phyloP scores from a whole-genome alignment of 2,797 vertebrate genomes.

The Chelonia mydas region DNA sequence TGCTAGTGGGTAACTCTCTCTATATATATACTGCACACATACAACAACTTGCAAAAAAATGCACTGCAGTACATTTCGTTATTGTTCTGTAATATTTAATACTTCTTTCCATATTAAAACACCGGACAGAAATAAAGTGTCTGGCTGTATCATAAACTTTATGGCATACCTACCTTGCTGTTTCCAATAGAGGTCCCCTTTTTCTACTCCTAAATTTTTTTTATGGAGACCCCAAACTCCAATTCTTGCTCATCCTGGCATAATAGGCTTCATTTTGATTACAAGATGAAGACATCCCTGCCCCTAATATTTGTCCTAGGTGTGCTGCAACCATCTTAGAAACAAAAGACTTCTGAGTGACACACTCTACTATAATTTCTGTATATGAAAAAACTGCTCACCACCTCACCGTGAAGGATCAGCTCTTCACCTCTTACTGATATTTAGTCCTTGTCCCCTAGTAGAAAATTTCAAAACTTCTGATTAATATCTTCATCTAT shows the following conservation, averaged over 20 bases:
- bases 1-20: rapidly evolving
- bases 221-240: not conserved
- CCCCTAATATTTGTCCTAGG: not conserved
- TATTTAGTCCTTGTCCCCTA: not conserved
- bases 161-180: not conserved
- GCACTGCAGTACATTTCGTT: not conserved
- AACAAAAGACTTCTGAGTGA: not conserved
- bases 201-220: rapidly evolving
- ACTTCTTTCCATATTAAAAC: not conserved
- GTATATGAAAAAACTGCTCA: not conserved
- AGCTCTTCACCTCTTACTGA: conserved; percentile 8
- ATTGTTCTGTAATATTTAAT: not conserved
- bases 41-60: not conserved
- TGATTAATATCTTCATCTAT: not conserved
- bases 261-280: not conserved
- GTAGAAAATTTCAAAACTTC: not conserved
- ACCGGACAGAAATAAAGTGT: not conserved
- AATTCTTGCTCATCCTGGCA: not conserved
- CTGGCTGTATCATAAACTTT: not conserved
- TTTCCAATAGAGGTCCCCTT: not conserved
- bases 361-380: not conserved
- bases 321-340: not conserved
- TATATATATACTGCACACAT: not conserved
- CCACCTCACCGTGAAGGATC: not conserved
- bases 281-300: not conserved